Base-by-base conservation (phyloP, 2,888 invertebrate species). In the Meiosimyza platycephala region DNA sequence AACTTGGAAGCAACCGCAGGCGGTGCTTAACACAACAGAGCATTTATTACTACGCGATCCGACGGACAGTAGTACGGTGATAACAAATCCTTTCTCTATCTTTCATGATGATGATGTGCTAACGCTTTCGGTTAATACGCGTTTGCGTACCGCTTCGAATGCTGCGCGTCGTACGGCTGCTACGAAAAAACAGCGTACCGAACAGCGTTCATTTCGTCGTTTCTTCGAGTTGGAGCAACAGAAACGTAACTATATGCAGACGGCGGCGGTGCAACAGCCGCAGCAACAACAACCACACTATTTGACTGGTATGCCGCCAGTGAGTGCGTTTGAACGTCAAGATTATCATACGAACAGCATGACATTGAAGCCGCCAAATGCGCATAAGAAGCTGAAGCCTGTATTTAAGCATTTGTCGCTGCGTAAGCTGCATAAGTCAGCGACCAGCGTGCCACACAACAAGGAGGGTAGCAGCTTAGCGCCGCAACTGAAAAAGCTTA, bases 1-100 rank as follows among this genome's bases (percentile, higher is more conserved):
- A n/a, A 11, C 51, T 59, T 40, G 48, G 28, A 68, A 22, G 50
- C 13, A 33, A 48, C 22, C 51, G 28, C 48, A 50, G 60, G 33
- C 47, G 54, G 54, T 54, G 40, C 40, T 40, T 40, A 40, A 40
- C 1, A 6, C 72, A 72, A 48, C 71, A 63, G 13, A 15, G 22
- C 12, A 52, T 48, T 16, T 51, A 62, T 67, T 63, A 28, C n/a
- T 71, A 68, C 62, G 71, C 72, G 75, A 75, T 71, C 73, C 74
- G 71, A 75, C 75, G 63, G 84, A 84, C 54, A 83, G 81, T 76
- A 86, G 85, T 50, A 86, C 85, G 72, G 86, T 87, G 40, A 86
- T 87, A 50, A 86, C 86, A 12, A 87, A 87, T 78, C 87, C 87
- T 40, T 87, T 87, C 76, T 86, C 86, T 62, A 86, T 84, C 50